Evolutionary conservation across 1,140 invertebrate species (phyloP), one percentile per base, ranked within the genome.

Genomic region (Aricia agestis): DNA sequence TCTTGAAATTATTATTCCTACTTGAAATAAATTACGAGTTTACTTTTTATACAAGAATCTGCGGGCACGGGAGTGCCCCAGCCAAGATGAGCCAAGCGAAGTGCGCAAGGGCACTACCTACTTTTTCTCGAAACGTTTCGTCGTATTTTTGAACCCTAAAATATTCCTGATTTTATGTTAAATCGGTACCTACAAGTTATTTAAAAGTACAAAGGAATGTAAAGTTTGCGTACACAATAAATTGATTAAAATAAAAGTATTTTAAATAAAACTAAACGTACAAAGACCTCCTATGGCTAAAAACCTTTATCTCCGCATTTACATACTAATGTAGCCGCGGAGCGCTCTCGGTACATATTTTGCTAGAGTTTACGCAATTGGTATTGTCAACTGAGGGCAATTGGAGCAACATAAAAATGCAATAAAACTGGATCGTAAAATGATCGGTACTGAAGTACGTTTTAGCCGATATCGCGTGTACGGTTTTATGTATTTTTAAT

Each of bases 351-450:
- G 80, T 63, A 78, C 84, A 84, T 85, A 87, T 86, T 86, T 86
- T 77, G 82, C 84, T 89, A 91, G 84, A 89, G 76, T 88, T 88
- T 86, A 86, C 82, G 79, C 82, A 79, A 75, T 71, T 80, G 75
- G 72, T 76, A 85, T 89, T 87, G 87, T 87, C 87, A 87, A 83
- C 78, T 78, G 75, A 79, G 71, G 78, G 85, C 81, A 87, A 91
- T 91, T 84, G 86, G 69, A 86, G 87, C 82, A 72, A 75, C 79
- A 85, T 91, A 89, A 89, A 90, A 89, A 85, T 74, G 76, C 82
- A 82, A 85, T 91, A 89, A 91, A 91, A 80, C 81, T 76, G 71
- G 79, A 81, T 89, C 89, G 86, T 91, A 89, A 91, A 89, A 88
- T 78, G 78, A 85, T 82, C 87, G 84, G 82, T 85, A 74, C 69